Evolutionary conservation across 1,140 invertebrate genomes (phyloP), one percentile per base, ranked within the genome.

Genomic region (Zaprionus ornatus): DNA sequence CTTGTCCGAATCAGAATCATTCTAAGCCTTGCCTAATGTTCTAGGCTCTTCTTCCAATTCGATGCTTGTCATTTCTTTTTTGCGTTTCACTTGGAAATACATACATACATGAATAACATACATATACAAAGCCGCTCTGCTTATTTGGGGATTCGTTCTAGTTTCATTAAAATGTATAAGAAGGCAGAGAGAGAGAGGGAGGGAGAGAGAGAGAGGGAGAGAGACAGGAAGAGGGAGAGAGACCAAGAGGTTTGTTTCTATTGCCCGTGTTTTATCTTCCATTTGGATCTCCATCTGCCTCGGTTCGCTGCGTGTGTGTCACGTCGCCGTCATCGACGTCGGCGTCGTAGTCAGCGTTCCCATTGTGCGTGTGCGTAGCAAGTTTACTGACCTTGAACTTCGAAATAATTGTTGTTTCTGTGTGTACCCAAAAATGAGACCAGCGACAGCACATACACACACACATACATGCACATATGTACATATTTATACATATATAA

Each of bases 381-480:
- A 91, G 90, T 91, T 91, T 91, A 91, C 90, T 91, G 90, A 91
- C 90, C 90, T 91, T 91, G 90, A 91, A 91, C 90, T 91, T 91
- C 88, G 87, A 88, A 85, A 91, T 83, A 79, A 77, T 87, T 87
- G 42, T 60, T 59, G 64, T 65, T 35, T 42, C 19, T 67, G 57
- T 73, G 32, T 74, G 61, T 69, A 77, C 63, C 82, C 82, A 72
- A 85, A 85, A 86, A 79, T 80, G 61, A 72, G 81, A 80, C 64
- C 73, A 84, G 21, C 64, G 42, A 50, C 27, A 19, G n/a, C 40
- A 61, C 23, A 72, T 19, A 68, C 9, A 57, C 27, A 35, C 32
- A 52, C 13, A 42, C 32, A 45, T 60, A 13, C 17, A 45, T 40
- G 37, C 19, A 13, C 60, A 32, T 35, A 69, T 29, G 52, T 29